Conservation (phyloP, 2,888 invertebrate genomes). For the Amaurobius ferox region DNA sequence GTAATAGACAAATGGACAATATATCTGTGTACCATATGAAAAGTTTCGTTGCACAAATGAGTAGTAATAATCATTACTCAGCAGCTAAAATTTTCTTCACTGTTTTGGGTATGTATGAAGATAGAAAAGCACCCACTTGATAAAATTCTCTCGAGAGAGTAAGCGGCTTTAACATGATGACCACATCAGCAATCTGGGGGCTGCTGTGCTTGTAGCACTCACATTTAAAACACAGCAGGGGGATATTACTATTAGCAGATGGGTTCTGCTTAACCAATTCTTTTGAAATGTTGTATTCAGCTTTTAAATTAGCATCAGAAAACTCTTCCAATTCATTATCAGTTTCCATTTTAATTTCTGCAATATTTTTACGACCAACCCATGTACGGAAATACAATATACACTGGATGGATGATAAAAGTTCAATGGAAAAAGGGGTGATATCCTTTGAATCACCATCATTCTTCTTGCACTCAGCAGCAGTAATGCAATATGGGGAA, state of each 20-base stretch:
- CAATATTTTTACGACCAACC: not conserved
- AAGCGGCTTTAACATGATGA: not conserved
- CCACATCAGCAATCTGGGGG: not conserved
- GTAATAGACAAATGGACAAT: too few relatives aligned
- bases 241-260: not conserved
- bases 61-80: too few relatives aligned
- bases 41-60: too few relatives aligned
- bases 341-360: not conserved
- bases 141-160: not conserved
- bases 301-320: not conserved
- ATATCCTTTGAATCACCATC: not conserved
- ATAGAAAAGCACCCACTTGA: not conserved
- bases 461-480: not conserved
- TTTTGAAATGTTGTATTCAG: not conserved
- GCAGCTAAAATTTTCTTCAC: not conserved
- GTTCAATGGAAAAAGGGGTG: not conserved
- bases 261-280: not conserved
- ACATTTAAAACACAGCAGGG: not conserved
- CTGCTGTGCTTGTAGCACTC: not conserved
- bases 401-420: not conserved
- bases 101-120: not conserved
- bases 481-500: not conserved
- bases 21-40: too few relatives aligned
- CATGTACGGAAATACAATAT: not conserved
- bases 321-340: not conserved